phyloP scores from a whole-genome alignment of 2,888 invertebrate genomes.

The Apamea monoglypha region DNA sequence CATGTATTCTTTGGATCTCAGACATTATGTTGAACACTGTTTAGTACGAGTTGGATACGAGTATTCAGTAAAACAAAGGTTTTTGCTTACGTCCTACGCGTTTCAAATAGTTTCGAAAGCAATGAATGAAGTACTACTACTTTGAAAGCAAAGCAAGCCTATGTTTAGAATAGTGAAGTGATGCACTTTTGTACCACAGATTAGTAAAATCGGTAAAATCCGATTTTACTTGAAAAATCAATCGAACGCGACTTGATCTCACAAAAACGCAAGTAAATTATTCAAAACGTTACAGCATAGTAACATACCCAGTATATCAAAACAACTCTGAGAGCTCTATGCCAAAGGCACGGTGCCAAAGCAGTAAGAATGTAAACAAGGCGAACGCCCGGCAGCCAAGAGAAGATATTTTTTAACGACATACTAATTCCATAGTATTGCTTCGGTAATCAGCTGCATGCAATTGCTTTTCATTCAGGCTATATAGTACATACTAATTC shows the following conservation, averaged over 20 bases:
- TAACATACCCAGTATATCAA: too few species aligned
- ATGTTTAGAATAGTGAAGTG: slow-evolving; percentile 14
- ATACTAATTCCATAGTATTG: too few species aligned
- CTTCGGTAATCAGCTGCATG: too few species aligned
- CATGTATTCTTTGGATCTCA: slow-evolving; percentile 73
- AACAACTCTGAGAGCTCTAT: neutral
- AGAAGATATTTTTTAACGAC: neutral
- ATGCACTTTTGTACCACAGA: neutral
- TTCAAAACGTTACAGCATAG: too few species aligned
- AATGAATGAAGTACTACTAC: neutral
- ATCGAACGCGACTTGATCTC: neutral
- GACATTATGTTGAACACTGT: slow-evolving; percentile 72
- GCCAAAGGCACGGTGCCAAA: too few species aligned
- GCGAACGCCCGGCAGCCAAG: neutral
- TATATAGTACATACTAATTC: too few species aligned
- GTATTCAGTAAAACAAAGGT: slow-evolving; percentile 42
- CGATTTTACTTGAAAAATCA: neutral
- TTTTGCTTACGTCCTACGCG: slow-evolving; percentile 14
- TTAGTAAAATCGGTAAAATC: neutral
- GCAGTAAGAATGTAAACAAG: too few species aligned
- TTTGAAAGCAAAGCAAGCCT: neutral
- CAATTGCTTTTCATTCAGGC: too few species aligned
- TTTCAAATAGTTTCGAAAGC: neutral
- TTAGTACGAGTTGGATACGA: slow-evolving; percentile 27
- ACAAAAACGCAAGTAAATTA: too few species aligned